phyloP scores from a whole-genome alignment of 2,888 invertebrate genomes.

The Luperina nickerlii region DNA sequence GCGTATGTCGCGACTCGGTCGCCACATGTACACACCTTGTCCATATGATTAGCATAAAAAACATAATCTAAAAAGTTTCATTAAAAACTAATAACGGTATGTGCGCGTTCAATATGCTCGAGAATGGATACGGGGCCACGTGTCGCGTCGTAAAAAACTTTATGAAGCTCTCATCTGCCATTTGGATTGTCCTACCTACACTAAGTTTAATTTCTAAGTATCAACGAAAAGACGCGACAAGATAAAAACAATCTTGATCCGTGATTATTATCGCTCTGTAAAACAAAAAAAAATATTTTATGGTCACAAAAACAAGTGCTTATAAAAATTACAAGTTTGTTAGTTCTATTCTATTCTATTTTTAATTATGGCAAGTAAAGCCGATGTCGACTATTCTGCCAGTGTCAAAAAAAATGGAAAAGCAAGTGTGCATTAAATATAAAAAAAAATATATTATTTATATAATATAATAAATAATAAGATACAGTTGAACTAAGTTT shows the following conservation, averaged over 20 bases:
- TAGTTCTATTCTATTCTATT: no score
- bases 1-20: constrained; percentile 59
- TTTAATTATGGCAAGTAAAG: no score
- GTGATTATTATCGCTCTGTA: neutral
- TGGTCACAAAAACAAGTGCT: neutral
- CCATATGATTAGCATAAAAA: constrained; percentile 52
- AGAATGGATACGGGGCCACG: constrained; percentile 72
- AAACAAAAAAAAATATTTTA: neutral
- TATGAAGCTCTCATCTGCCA: constrained; percentile 19
- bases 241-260: neutral
- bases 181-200: neutral
- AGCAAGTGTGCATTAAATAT: no score
- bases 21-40: constrained; percentile 66
- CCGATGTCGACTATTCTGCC: no score
- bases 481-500: no score
- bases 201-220: neutral
- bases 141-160: constrained; percentile 64
- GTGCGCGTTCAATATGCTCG: constrained; percentile 75
- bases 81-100: constrained; percentile 61
- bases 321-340: neutral
- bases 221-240: neutral
- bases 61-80: constrained; percentile 47
- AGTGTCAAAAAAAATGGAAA: no score
- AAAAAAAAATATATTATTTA: no score
- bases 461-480: no score